A percentile compares a stretch with the other conserved stretches of the same genome.
These are phyloP conservation scores for Nomada fucata DNA, from an alignment of 2,888 invertebrate genomes.

Conservation along the genomic window DNA sequence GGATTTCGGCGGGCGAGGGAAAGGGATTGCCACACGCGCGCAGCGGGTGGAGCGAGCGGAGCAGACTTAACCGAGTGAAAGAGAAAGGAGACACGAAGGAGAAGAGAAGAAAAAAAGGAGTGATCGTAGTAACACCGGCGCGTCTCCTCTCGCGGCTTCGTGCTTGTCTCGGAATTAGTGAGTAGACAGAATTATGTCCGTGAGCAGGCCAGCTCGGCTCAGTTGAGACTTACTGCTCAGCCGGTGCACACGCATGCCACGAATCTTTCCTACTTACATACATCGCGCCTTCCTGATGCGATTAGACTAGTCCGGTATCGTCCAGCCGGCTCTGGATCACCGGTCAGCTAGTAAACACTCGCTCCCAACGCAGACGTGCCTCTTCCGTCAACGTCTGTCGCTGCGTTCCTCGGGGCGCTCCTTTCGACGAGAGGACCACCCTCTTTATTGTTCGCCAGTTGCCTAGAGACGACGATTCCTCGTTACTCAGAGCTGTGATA, in stretches of 20 bases:
- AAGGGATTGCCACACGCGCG: conserved; percentile 61
- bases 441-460: not conserved
- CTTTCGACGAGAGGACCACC: not conserved
- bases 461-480: not conserved
- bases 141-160: conserved; percentile 76
- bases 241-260: conserved; percentile 80
- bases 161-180: conserved; percentile 82
- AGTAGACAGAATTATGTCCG: conserved; percentile 84
- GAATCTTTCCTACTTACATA: conserved; percentile 69
- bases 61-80: conserved; percentile 29
- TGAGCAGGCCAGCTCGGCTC: conserved; percentile 81
- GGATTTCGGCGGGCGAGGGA: conserved; percentile 72
- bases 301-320: conserved; percentile 68
- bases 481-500: not conserved
- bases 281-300: conserved; percentile 72
- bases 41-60: conserved; percentile 47
- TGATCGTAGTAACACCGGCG: conserved; percentile 75
- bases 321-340: conserved; percentile 58
- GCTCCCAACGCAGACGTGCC: conserved; percentile 39
- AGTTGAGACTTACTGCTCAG: conserved; percentile 83
- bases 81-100: conserved; percentile 28
- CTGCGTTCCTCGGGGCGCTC: conserved; percentile 9
- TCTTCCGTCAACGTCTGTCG: conserved; percentile 29
- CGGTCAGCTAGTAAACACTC: conserved; percentile 62
- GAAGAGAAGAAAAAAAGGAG: conserved; percentile 62